Conservation (phyloP, 2,888 invertebrate species). For the Dicranocentrus wangi region DNA sequence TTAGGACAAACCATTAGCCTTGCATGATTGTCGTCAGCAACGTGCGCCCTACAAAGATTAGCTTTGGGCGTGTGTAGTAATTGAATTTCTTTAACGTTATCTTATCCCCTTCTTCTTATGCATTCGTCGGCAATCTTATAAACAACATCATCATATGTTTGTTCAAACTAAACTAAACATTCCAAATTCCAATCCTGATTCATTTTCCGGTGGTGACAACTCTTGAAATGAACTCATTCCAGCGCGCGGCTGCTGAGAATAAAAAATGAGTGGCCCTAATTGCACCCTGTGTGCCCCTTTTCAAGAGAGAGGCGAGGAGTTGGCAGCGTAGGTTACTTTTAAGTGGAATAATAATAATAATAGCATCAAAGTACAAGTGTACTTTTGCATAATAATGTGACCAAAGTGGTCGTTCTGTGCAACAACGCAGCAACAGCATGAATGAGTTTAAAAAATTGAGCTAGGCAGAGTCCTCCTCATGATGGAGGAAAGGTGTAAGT, state of each 20-base stretch:
- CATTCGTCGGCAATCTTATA: no score
- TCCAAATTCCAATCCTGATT: constrained; percentile 21
- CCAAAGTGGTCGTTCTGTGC: not conserved
- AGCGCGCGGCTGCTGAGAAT: constrained; percentile 12
- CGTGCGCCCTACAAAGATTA: no score
- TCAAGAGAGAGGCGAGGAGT: not conserved
- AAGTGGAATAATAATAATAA: no score
- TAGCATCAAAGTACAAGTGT: not conserved
- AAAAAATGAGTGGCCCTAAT: constrained; percentile 59
- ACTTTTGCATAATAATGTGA: not conserved
- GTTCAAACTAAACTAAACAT: no score
- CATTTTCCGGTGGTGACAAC: constrained; percentile 52
- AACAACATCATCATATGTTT: no score
- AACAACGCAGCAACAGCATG: constrained; percentile 20
- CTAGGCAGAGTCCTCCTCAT: not conserved
- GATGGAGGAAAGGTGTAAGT: constrained; percentile 49
- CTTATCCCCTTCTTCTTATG: not conserved
- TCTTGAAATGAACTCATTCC: constrained; percentile 38
- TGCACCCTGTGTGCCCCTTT: constrained; percentile 46
- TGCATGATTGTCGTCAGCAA: no score
- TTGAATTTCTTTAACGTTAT: constrained; percentile 19
- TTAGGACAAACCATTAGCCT: no score
- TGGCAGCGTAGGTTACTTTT: no score
- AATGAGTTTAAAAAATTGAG: constrained; percentile 27
- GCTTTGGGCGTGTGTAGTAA: no score